Base-by-base conservation (phyloP, 92 coral and sea anemone species). In the Metridium senile region DNA sequence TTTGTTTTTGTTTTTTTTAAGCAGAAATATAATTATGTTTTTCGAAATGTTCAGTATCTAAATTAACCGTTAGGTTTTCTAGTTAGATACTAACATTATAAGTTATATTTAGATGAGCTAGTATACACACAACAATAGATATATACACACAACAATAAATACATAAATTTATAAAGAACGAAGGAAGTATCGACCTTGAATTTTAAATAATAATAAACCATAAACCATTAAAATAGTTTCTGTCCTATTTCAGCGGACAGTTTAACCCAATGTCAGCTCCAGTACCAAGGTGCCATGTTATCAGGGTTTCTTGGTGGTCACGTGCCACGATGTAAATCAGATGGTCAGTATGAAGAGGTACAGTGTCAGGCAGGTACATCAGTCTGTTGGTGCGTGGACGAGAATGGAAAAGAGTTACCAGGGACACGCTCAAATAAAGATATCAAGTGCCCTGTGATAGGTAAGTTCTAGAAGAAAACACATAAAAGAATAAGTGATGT, bases 361-460 rank as follows among this genome's bases (percentile, higher is more conserved):
- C 98, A 93, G 62, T 93, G 98, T 68, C 82, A 73, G 54, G 73
- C 86, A 9, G 85, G 89, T n/a, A 81, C 85, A 51, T 90, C 90
- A 22, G 82, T 74, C 61, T 93, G 98, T 76, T 93, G 98, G 98
- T 93, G 98, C 80, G 98, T 93, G 19, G 89, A 93, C 49, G 84
- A 46, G 51, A 72, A 86, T 18, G 98, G 97, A 32, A 87, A 68
- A 16, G 83, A 86, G 74, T 23, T 81, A 65, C 88, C 82, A 28
- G 91, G 77, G 72, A 93, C 93, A 20, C 75, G 84, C 32, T 56
- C 84, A 23, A 70, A 71, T 57, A 67, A 81, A 58, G 58, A 32
- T 16, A 57, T 85, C 18, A 84, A 64, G 85, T 91, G 97, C 74
- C 93, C 93, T 29, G 74, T 82, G n/a, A 52, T 71, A 81, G 97